Evolutionary conservation across 1,140 invertebrate species (phyloP).

Genomic region (Lamellibrachia luymesi): DNA sequence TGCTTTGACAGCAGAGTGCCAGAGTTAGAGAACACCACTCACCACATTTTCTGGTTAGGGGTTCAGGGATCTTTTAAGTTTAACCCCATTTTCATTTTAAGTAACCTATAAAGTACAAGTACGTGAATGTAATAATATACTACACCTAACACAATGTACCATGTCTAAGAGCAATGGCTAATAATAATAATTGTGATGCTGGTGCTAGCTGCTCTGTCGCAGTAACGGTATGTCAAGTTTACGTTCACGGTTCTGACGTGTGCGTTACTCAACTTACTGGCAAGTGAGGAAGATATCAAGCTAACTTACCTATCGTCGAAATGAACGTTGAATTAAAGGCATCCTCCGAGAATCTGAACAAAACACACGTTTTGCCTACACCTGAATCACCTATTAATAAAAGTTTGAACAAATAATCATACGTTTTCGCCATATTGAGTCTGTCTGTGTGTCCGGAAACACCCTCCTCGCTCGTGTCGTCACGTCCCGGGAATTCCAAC

Average conservation of each 20-base stretch:
- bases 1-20: too few relatives aligned
- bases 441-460: conserved; percentile 45
- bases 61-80: too few relatives aligned
- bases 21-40: too few relatives aligned
- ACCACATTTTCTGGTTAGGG: too few relatives aligned
- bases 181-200: not conserved
- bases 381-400: conserved; percentile 96
- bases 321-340: conserved; percentile 98
- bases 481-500: conserved; percentile 18
- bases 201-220: not conserved
- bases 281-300: not conserved
- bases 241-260: not conserved
- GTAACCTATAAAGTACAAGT: too few relatives aligned
- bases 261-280: not conserved
- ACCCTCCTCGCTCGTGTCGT: conserved; percentile 34
- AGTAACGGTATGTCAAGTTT: not conserved
- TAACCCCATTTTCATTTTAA: too few relatives aligned
- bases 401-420: conserved; percentile 97
- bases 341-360: conserved; percentile 97
- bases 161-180: too few relatives aligned
- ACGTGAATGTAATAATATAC: too few relatives aligned
- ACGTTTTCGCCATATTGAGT: conserved; percentile 72
- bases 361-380: conserved; percentile 96
- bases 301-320: conserved; percentile 86
- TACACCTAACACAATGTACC: too few relatives aligned